Conservation (phyloP, 2,113 vertebrate species). For the Castor canadensis region DNA sequence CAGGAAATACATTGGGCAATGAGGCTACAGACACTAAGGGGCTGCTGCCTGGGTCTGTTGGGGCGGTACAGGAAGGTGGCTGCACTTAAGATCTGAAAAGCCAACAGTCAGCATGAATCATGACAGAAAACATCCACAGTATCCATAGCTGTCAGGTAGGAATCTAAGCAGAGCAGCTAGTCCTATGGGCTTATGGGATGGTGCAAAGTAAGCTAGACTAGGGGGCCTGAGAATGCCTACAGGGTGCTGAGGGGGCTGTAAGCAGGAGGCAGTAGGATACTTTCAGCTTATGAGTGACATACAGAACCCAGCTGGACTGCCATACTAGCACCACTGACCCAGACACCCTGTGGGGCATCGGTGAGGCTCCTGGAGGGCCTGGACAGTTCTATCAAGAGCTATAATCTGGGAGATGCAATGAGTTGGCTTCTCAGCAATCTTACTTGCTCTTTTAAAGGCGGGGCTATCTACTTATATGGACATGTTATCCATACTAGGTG, state of each 20-base stretch:
- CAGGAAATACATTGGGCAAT: background rate
- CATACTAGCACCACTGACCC: background rate
- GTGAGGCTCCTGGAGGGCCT: background rate
- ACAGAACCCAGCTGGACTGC: background rate
- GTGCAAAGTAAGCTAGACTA: background rate
- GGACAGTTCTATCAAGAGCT: background rate
- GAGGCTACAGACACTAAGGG: background rate
- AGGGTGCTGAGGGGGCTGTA: background rate
- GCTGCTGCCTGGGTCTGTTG: constrained; percentile 1
- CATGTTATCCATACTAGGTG: background rate
- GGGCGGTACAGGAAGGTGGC: constrained; percentile 15
- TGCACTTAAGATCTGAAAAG: constrained; percentile 41
- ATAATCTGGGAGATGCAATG: rapidly evolving
- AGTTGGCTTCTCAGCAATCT: background rate
- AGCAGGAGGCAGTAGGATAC: background rate
- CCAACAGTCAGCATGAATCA: constrained; percentile 50
- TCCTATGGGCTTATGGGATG: rapidly evolving
- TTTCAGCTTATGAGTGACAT: background rate
- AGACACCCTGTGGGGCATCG: background rate
- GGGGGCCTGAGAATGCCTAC: too few relatives aligned
- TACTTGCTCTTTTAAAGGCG: background rate
- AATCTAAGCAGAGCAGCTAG: background rate
- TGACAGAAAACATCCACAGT: background rate
- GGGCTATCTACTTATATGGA: background rate
- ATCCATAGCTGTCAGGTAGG: constrained; percentile 24